Evolutionary conservation across 2,113 vertebrate species (phyloP).

Genomic region (Epinephelus lanceolatus): DNA sequence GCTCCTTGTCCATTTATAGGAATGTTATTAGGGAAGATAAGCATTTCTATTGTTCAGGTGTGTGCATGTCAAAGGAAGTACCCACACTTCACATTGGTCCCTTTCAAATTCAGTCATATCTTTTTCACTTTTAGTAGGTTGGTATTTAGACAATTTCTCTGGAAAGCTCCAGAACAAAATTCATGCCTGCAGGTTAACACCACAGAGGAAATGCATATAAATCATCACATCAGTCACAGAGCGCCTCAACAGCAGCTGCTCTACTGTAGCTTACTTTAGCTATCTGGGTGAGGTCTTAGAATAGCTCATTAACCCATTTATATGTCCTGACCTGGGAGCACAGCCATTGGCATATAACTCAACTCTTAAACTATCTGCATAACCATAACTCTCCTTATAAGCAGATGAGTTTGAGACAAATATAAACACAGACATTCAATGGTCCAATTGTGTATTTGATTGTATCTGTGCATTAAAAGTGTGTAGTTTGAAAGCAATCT

Average conservation of each 20-base stretch:
- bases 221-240: conserved; percentile 49
- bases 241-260: conserved; percentile 71
- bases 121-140: neutral
- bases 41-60: neutral
- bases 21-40: neutral
- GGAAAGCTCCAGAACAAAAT: conserved; percentile 3
- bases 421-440: conserved; percentile 27
- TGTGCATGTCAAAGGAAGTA: neutral
- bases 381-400: conserved; percentile 56
- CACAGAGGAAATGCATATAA: conserved; percentile 54
- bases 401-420: conserved; percentile 41
- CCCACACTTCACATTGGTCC: neutral
- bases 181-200: conserved; percentile 9
- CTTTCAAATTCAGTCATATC: neutral
- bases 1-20: neutral
- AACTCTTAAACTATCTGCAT: conserved; percentile 46
- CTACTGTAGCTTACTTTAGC: conserved; percentile 74
- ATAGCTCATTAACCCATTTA: conserved; percentile 82
- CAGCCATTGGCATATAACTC: conserved; percentile 62
- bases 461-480: conserved; percentile 8
- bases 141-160: neutral
- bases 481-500: neutral
- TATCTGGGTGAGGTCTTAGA: conserved; percentile 78
- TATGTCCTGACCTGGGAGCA: conserved; percentile 71
- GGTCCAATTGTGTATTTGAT: neutral